Percentiles rank a stretch among this genome's conserved stretches.
These are phyloP conservation scores for Erebia palarica DNA, from an alignment of 2,888 invertebrate species.

Conservation along the genomic window DNA sequence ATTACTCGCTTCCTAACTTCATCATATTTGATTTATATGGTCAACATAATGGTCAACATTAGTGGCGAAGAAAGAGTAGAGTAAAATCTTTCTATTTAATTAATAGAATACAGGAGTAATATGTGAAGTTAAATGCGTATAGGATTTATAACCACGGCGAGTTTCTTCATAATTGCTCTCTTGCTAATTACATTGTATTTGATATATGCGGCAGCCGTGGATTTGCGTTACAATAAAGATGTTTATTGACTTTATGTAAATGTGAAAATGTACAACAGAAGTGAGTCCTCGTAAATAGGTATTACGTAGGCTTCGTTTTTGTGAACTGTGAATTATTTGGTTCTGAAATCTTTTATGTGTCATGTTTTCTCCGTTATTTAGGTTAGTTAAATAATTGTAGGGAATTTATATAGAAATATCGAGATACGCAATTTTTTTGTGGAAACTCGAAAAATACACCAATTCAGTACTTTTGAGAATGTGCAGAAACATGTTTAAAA, in stretches of 20 bases:
- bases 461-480: too few relatives aligned
- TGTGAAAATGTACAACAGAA: slow-evolving; percentile 6
- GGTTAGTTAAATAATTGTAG: too few relatives aligned
- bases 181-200: slow-evolving; percentile 33
- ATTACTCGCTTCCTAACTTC: too few relatives aligned
- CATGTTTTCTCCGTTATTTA: neutral
- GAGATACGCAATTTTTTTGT: too few relatives aligned
- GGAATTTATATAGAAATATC: too few relatives aligned
- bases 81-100: too few relatives aligned
- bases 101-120: neutral
- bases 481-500: too few relatives aligned
- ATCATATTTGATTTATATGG: too few relatives aligned
- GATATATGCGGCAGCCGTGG: slow-evolving; percentile 27
- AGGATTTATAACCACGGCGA: slow-evolving; percentile 18
- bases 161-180: slow-evolving; percentile 31
- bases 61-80: too few relatives aligned
- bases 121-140: slow-evolving; percentile 16
- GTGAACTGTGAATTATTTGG: neutral
- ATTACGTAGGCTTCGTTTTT: neutral
- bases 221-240: slow-evolving; percentile 20
- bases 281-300: neutral
- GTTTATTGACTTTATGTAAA: slow-evolving; percentile 18
- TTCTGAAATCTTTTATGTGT: neutral
- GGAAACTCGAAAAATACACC: too few relatives aligned
- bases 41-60: too few relatives aligned